These are phyloP conservation scores for Halichoerus grypus DNA, from an alignment of 2,113 vertebrate genomes.

Conservation along the genomic window DNA sequence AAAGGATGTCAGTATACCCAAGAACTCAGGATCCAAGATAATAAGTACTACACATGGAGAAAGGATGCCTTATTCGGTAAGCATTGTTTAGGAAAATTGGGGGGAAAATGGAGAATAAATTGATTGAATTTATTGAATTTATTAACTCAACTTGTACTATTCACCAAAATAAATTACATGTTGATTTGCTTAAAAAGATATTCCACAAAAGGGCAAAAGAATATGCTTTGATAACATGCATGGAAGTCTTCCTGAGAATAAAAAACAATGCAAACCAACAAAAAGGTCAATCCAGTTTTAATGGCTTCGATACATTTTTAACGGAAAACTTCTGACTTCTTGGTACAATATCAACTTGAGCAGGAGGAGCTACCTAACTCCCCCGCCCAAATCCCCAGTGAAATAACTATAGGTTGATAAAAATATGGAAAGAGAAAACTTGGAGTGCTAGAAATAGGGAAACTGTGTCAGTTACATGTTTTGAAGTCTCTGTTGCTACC, in stretches of 20 bases:
- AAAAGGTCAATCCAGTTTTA: not conserved
- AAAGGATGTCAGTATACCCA: not conserved
- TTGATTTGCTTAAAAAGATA: slow-evolving; percentile 23
- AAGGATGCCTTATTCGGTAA: not conserved
- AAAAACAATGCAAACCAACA: not conserved
- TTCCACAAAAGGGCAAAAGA: not conserved
- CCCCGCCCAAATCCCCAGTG: not conserved
- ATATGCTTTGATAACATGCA: not conserved
- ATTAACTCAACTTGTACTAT: not conserved
- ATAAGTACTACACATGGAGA: not conserved
- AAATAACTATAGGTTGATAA: not conserved
- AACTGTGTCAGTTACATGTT: not conserved
- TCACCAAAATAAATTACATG: slow-evolving; percentile 25
- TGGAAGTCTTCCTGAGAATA: not conserved
- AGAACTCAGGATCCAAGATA: not conserved
- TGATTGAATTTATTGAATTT: not conserved
- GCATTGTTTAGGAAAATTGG: not conserved
- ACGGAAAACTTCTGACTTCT: not conserved
- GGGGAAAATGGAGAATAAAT: not conserved
- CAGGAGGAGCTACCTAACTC: not conserved
- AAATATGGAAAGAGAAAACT: not conserved
- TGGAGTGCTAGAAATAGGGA: not conserved
- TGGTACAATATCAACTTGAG: not conserved
- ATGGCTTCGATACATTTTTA: not conserved
- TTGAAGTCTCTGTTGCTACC: not conserved